phyloP scores from a whole-genome alignment of 1,140 invertebrate genomes.

The Drosophila oshimai region DNA sequence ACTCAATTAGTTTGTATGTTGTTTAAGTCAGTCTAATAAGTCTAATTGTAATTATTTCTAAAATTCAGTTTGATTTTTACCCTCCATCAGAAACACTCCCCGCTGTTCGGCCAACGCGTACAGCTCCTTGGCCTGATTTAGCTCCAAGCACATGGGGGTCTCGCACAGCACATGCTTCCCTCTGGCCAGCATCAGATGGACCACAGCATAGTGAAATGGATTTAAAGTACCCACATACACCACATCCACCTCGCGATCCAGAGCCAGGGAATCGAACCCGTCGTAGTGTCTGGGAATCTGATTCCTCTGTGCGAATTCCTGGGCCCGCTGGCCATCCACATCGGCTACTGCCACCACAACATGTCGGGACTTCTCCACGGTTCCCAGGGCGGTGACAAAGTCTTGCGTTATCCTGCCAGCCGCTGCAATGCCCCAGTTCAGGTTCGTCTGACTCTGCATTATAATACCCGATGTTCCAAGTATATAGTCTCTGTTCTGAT shows the following conservation, averaged over 20 bases:
- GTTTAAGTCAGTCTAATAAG: no score
- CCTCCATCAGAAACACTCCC: slow-evolving; percentile 92
- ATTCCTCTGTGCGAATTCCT: slow-evolving; percentile 89
- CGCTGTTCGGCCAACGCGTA: slow-evolving; percentile 86
- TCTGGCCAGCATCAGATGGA: slow-evolving; percentile 88
- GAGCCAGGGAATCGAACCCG: slow-evolving; percentile 88
- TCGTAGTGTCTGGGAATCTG: slow-evolving; percentile 88
- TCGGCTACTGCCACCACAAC: slow-evolving; percentile 89
- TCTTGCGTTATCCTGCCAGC: slow-evolving; percentile 91
- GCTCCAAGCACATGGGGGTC: slow-evolving; percentile 90
- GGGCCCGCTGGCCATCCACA: slow-evolving; percentile 86
- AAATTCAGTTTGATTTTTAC: no score
- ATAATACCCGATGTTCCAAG: neutral
- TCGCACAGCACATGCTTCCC: slow-evolving; percentile 93
- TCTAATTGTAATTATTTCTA: no score
- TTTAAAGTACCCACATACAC: slow-evolving; percentile 91
- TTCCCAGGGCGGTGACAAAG: slow-evolving; percentile 88
- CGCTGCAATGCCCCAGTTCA: slow-evolving; percentile 88
- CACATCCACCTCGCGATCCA: slow-evolving; percentile 89
- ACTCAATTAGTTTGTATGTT: no score
- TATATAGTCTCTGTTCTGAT: slow-evolving; percentile 6
- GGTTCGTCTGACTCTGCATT: slow-evolving; percentile 51
- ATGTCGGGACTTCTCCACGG: slow-evolving; percentile 86
- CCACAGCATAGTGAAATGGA: slow-evolving; percentile 87
- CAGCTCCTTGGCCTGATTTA: slow-evolving; percentile 86